Base-by-base conservation (phyloP, 2,797 vertebrate species). In the Chiloscyllium punctatum region DNA sequence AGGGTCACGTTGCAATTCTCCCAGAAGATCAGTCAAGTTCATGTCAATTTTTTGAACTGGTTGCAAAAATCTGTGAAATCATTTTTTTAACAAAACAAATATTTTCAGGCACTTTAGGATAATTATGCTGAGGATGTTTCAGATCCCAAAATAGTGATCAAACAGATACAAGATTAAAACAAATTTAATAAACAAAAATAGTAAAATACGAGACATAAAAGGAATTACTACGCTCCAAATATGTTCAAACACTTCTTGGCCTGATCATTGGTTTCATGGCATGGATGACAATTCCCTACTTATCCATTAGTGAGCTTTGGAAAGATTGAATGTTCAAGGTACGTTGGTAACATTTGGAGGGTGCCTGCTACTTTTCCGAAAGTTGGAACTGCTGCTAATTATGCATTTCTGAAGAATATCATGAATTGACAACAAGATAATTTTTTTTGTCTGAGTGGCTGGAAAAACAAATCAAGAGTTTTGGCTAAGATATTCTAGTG, bases 11-110 rank as follows among this genome's bases (percentile, higher is more conserved):
- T 99, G 99, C 88, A 99, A 97, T 97, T 99, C 99, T 96, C 99
- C 99, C 97, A 99, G 96, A 96, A 99, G 98, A 97, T 99, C 99
- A 0, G 99, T 99, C 96, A 99, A 98, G 97, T 99, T 99, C 99
- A 99, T 99, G 97, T 99, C 99, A 53, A 99, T 98, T 96, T 99
- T 99, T 98, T 99, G 99, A 87, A 99, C 98, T 5, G 99, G 98
- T 95, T 99, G 99, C 96, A 99, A 97, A 96, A 99, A 99, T 97
- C 99, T 99, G 95, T 18, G 95, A 18, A 79, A 69, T 94, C 1
- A 95, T 51, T 30, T 51, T 21, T 71, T 72, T 18, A 1, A 0
- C 42, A 69, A 94, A 94, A 42, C 1, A 3, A 66, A n/a, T 33
- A 74, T 53, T 62, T 74, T 74, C 15, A 74, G 13, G 48, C 94